Evolutionary conservation across 2,797 vertebrate species (phyloP).

Genomic region (Eulemur rubriventer): DNA sequence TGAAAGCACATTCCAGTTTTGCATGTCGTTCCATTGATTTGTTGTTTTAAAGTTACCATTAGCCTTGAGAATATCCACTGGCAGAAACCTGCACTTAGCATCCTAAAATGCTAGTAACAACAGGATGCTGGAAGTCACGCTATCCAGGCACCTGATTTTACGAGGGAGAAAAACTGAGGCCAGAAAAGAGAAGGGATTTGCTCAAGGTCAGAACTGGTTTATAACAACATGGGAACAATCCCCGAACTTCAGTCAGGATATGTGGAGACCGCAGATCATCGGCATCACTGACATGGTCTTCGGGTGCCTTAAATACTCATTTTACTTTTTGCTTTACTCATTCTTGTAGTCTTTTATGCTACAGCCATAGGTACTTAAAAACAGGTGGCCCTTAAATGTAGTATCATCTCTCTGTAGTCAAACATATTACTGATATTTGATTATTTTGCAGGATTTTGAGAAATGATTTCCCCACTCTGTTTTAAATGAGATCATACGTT

Average conservation of each 20-base stretch:
- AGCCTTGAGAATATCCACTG: neutral
- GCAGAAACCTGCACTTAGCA: neutral
- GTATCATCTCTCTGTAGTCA: neutral
- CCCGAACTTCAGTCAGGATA: too few relatives aligned
- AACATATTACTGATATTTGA: neutral
- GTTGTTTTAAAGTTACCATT: neutral
- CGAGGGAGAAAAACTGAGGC: neutral
- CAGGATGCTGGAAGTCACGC: fast-evolving
- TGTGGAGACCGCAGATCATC: fast-evolving
- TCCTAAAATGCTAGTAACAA: neutral
- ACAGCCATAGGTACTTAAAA: neutral
- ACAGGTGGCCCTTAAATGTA: neutral
- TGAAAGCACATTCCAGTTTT: neutral
- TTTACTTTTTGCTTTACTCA: neutral
- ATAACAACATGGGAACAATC: fast-evolving
- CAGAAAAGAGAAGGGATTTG: neutral
- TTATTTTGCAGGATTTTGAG: neutral
- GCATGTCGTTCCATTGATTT: neutral
- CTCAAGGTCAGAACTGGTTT: neutral
- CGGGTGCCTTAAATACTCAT: fast-evolving
- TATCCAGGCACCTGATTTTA: neutral
- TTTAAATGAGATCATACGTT: neutral
- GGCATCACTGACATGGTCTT: fast-evolving
- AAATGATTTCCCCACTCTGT: neutral
- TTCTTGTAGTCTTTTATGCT: neutral